These are phyloP conservation scores for Oscheius sp. DNA, from an alignment of 2,888 invertebrate species.

Conservation along the genomic window DNA sequence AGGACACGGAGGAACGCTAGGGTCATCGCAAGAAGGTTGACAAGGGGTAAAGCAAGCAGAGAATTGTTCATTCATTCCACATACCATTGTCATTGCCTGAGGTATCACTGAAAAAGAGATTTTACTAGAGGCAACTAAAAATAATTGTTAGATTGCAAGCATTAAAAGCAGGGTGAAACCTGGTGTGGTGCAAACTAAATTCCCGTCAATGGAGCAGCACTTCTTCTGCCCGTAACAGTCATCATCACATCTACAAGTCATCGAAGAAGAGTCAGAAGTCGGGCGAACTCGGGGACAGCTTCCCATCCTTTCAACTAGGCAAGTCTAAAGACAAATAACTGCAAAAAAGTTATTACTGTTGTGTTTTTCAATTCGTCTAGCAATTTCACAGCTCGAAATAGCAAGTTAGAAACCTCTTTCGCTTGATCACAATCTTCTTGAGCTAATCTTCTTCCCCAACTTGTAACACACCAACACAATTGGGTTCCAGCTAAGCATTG, in stretches of 20 bases:
- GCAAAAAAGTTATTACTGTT: neutral
- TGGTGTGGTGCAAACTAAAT: conserved; percentile 18
- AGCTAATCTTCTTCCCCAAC: conserved; percentile 34
- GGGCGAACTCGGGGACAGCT: conserved; percentile 20
- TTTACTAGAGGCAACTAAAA: neutral
- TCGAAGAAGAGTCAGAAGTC: conserved; percentile 3
- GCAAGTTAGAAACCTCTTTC: neutral
- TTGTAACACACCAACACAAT: conserved; percentile 48
- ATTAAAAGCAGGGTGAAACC: neutral
- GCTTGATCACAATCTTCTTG: conserved; percentile 33
- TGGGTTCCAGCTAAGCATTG: conserved; percentile 52
- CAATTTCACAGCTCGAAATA: neutral
- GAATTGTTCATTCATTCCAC: conserved; percentile 49
- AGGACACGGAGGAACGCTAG: conserved; percentile 49
- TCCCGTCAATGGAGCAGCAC: conserved; percentile 41
- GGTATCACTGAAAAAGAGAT: conserved; percentile 36
- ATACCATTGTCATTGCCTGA: conserved; percentile 37
- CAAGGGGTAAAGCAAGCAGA: conserved; percentile 49
- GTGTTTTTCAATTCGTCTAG: conserved; percentile 37
- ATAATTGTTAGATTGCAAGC: neutral
- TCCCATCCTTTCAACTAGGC: neutral
- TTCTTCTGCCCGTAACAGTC: conserved; percentile 42
- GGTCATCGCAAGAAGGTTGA: conserved; percentile 54
- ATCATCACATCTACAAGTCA: conserved; percentile 44
- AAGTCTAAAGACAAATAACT: conserved; percentile 31